Conservation (phyloP, 2,113 vertebrate genomes). For the Crotalus tigris region DNA sequence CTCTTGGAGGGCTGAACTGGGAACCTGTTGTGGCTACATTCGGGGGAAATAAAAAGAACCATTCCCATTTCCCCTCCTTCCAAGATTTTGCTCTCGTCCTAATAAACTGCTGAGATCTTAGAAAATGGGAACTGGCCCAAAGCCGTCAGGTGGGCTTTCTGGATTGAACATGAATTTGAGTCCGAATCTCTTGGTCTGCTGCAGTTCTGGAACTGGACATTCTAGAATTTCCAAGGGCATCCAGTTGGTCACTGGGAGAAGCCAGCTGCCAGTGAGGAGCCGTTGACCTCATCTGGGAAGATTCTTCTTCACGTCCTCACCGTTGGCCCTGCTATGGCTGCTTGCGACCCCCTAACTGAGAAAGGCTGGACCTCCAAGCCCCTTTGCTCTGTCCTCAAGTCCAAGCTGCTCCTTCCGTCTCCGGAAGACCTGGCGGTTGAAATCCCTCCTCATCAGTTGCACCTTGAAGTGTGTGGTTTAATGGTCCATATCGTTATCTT, state of each 20-base stretch:
- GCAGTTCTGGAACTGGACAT: not conserved
- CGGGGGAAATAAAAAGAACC: not conserved
- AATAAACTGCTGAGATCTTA: not conserved
- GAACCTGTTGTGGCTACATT: not conserved
- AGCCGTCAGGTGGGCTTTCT: not conserved
- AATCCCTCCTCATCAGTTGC: not conserved
- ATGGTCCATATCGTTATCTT: conserved; percentile 43
- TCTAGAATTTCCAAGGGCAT: not conserved
- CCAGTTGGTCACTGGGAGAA: too few relatives aligned
- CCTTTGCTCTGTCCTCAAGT: not conserved
- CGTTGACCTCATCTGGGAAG: not conserved
- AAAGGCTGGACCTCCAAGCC: not conserved
- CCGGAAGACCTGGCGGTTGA: accelerated
- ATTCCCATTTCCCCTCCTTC: not conserved
- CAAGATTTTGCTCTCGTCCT: not conserved
- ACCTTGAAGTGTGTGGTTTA: not conserved
- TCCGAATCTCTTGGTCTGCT: not conserved
- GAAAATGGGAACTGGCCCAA: not conserved
- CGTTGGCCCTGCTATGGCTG: not conserved
- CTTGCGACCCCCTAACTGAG: not conserved
- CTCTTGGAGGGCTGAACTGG: not conserved
- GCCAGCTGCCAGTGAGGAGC: not conserved
- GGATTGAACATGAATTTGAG: not conserved
- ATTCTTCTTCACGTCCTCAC: not conserved
- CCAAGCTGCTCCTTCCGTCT: not conserved